phyloP scores from a whole-genome alignment of 1,140 invertebrate genomes.

The Drosophila cardini region DNA sequence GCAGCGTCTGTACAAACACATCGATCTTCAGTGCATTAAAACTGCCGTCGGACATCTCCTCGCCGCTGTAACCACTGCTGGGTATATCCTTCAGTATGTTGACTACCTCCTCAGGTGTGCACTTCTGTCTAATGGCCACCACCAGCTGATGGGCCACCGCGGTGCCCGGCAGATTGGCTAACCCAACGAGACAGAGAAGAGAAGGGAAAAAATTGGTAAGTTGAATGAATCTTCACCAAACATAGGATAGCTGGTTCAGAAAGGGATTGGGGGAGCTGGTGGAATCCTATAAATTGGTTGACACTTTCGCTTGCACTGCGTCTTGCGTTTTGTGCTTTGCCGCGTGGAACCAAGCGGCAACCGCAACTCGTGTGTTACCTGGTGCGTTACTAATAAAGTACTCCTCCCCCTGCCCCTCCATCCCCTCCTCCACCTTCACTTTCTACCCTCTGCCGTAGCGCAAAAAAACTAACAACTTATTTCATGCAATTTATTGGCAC shows the following conservation, averaged over 20 bases:
- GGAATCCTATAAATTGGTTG: conserved; percentile 40
- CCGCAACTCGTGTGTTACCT: conserved; percentile 20
- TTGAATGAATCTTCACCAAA: conserved; percentile 32
- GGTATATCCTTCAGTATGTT: conserved; percentile 94
- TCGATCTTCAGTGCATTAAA: conserved; percentile 97
- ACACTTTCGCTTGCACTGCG: conserved; percentile 70
- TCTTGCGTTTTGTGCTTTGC: conserved; percentile 53
- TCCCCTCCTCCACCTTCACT: not conserved
- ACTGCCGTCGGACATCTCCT: conserved; percentile 87
- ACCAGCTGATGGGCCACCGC: conserved; percentile 93
- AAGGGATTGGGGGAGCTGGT: too few species aligned
- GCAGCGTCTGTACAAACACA: conserved; percentile 97
- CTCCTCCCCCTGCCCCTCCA: conserved; percentile 6
- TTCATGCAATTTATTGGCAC: conserved; percentile 77
- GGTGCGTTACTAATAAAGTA: conserved; percentile 74
- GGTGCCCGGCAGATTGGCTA: conserved; percentile 92
- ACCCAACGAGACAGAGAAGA: conserved; percentile 54
- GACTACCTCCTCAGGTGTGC: conserved; percentile 95
- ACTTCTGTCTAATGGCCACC: conserved; percentile 93
- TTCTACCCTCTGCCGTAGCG: conserved; percentile 5
- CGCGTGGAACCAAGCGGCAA: conserved; percentile 75
- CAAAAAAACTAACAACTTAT: conserved; percentile 15
- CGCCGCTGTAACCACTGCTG: conserved; percentile 90
- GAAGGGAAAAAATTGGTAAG: conserved; percentile 26
- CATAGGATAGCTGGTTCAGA: not conserved